These are phyloP conservation scores for Molothrus aeneus DNA, from an alignment of 2,797 vertebrate species.

Conservation along the genomic window DNA sequence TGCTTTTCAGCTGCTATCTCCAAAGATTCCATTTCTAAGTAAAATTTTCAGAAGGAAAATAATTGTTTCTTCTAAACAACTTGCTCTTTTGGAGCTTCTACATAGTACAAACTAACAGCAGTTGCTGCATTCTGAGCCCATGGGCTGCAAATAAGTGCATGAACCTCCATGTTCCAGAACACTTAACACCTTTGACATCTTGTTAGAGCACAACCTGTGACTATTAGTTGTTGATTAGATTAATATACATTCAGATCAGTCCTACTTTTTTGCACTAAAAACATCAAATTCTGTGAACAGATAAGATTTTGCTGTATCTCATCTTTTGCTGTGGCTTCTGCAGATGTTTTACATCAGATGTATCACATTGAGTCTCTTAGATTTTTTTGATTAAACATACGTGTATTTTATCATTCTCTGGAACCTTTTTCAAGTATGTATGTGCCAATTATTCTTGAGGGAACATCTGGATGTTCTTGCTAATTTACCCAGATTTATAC, in stretches of 20 bases:
- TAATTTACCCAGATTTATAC: slow-evolving; percentile 4
- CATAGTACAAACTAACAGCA: background rate
- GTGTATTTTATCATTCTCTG: background rate
- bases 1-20: background rate
- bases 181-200: background rate
- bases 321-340: background rate
- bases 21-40: background rate
- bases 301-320: background rate
- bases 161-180: background rate
- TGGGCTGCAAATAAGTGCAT: background rate
- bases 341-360: background rate
- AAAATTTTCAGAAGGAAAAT: slow-evolving; percentile 13
- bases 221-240: background rate
- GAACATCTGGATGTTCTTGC: slow-evolving; percentile 1
- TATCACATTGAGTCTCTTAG: background rate
- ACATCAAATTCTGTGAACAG: background rate
- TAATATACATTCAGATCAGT: background rate
- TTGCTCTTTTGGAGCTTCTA: background rate
- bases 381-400: background rate
- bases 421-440: background rate
- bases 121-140: background rate
- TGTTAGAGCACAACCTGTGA: background rate
- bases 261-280: background rate
- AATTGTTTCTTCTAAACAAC: background rate
- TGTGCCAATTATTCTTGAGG: background rate